Evolutionary conservation across 2,797 vertebrate species (phyloP).

Genomic region (Synanceia verrucosa): DNA sequence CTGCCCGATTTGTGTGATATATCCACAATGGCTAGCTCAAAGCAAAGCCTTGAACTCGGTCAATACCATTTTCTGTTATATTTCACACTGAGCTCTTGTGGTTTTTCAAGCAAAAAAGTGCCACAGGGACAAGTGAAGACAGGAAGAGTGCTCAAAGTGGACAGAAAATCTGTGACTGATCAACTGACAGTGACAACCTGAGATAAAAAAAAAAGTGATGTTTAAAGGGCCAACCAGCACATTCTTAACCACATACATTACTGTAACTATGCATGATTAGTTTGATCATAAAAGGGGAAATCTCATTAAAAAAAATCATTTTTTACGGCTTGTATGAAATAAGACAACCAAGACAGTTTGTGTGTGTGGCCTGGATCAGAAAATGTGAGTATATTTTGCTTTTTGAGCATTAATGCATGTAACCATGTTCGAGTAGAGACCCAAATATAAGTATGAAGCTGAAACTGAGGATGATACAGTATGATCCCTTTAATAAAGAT

Average conservation of each 20-base stretch:
- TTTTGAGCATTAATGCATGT: neutral
- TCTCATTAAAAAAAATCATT: neutral
- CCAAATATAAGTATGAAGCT: neutral
- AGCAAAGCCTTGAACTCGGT: constrained; percentile 39
- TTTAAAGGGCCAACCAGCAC: neutral
- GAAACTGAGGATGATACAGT: neutral
- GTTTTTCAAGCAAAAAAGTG: constrained; percentile 26
- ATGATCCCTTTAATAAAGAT: neutral
- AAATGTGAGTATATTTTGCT: neutral
- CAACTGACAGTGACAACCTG: neutral
- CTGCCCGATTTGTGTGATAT: constrained; percentile 11
- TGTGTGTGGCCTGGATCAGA: neutral
- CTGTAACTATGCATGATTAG: neutral
- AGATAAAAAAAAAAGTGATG: neutral
- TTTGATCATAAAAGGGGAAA: neutral
- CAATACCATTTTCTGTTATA: constrained; percentile 26
- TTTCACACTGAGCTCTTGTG: constrained; percentile 20
- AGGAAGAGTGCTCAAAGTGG: neutral
- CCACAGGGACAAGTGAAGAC: constrained; percentile 11
- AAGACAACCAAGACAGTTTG: neutral
- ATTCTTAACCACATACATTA: neutral
- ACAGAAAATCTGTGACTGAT: neutral
- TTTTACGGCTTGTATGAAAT: neutral
- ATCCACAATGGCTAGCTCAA: constrained; percentile 12
- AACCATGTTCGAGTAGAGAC: neutral